Evolutionary conservation across 2,797 vertebrate genomes (phyloP), one percentile per base, ranked within the genome.

Genomic region (Karalla daura): DNA sequence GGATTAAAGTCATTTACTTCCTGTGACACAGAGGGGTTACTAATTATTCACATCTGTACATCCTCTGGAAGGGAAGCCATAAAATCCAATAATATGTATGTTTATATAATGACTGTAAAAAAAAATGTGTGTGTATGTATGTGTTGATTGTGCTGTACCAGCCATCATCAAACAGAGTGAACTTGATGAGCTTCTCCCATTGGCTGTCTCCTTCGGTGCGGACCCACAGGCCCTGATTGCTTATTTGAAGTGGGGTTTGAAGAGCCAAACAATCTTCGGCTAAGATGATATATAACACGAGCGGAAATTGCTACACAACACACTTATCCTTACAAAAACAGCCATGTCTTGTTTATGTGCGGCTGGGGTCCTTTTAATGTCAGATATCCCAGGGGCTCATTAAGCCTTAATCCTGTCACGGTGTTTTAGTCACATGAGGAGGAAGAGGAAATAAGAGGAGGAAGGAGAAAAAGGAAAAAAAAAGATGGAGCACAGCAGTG

Each of bases 351-450:
- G 39, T 55, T 36, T 44, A 63, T 73, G 39, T 68, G 43, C 40
- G 53, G 7, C 46, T 36, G 24, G 10, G 24, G 54, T 25, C 61
- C 53, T 28, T 55, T 62, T 50, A 56, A 59, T 32, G 40, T 17
- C 52, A 27, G 64, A 40, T 52, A 56, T n/a, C 70, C 62, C 56
- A 35, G 28, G 54, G 64, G 67, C 39, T 77, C 77, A 81, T 81
- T 83, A 78, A 60, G 28, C 12, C 28, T 81, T 86, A 78, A 86
- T 83, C 80, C 65, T 49, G 61, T 73, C 55, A 63, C 12, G 33
- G 52, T 77, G 63, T 80, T 70, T 45, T 20, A 47, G 63, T 59
- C 49, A 49, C 55, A 61, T 14, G 59, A 52, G 56, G 33, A 64
- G 52, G 39, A 63, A 40, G 46, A 28, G 33, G 46, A 40, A 63